Conservation (phyloP, 64 coral and sea anemone genomes). For the Dendrophyllia cribrosa region DNA sequence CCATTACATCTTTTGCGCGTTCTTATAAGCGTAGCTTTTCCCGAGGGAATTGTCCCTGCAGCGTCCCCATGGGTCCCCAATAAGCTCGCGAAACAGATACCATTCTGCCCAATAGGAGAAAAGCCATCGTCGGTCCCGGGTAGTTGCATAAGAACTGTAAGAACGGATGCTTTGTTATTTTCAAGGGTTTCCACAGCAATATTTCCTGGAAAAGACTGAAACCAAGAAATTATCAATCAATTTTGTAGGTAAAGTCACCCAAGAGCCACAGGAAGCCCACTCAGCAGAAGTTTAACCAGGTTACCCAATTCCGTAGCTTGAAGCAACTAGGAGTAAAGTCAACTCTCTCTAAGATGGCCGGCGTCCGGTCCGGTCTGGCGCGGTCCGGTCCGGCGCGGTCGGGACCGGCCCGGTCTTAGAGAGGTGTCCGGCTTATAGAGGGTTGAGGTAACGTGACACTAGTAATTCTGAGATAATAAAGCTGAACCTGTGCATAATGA, state of each 20-base stretch:
- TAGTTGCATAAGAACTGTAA: slow-evolving; percentile 59
- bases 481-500: no score
- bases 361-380: no score
- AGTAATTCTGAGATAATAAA: no score
- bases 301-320: no score
- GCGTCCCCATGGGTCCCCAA: slow-evolving; percentile 43
- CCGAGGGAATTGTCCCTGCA: neutral
- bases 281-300: neutral
- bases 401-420: no score
- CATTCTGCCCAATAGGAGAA: slow-evolving; percentile 76
- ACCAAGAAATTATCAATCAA: neutral
- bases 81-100: slow-evolving; percentile 80
- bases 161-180: slow-evolving; percentile 54
- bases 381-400: no score
- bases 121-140: slow-evolving; percentile 67
- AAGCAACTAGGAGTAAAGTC: no score
- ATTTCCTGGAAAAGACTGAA: slow-evolving; percentile 46
- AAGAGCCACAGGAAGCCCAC: neutral
- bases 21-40: slow-evolving; percentile 1
- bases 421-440: no score
- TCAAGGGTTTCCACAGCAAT: slow-evolving; percentile 58
- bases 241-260: neutral
- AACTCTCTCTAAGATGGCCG: no score
- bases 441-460: no score
- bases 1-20: slow-evolving; percentile 1